Conservation (phyloP, 2,113 vertebrate genomes). For the Scatophagus argus region DNA sequence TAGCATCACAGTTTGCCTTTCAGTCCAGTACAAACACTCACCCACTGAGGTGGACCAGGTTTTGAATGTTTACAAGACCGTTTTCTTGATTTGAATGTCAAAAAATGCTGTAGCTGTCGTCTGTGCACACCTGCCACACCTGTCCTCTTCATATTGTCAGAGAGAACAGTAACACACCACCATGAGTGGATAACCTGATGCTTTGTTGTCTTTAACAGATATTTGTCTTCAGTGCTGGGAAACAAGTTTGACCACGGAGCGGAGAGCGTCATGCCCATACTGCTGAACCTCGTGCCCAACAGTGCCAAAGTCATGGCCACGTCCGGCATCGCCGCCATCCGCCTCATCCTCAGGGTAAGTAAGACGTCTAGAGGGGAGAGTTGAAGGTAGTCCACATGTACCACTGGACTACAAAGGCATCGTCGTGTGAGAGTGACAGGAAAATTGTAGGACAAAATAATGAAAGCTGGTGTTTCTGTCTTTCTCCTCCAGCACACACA, state of each 20-base stretch:
- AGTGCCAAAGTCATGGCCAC: slow-evolving; percentile 99
- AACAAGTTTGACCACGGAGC: slow-evolving; percentile 99
- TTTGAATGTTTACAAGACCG: background rate
- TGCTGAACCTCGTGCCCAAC: slow-evolving; percentile 99
- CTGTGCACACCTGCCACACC: background rate
- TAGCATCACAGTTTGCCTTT: background rate
- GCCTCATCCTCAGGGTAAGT: slow-evolving; percentile 98
- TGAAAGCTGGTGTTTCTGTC: background rate
- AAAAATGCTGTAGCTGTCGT: background rate
- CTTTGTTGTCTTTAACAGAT: slow-evolving; percentile 75
- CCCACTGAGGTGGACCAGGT: background rate
- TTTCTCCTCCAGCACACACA: slow-evolving; percentile 90
- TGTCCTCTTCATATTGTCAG: background rate
- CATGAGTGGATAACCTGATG: background rate
- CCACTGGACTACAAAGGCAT: background rate
- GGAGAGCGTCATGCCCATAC: slow-evolving; percentile 96
- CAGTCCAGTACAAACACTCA: background rate
- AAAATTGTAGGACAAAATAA: background rate
- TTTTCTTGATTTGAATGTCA: background rate
- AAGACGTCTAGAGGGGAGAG: slow-evolving; percentile 63
- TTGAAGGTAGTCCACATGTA: too few species aligned
- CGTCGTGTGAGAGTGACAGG: background rate
- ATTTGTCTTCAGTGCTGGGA: slow-evolving; percentile 92
- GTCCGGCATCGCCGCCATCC: slow-evolving; percentile 94
- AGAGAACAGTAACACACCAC: background rate